A percentile compares a stretch with the other conserved stretches of the same genome.
Evolutionary conservation across 2,888 invertebrate genomes (phyloP).

Genomic region (Slavum lentiscoides): DNA sequence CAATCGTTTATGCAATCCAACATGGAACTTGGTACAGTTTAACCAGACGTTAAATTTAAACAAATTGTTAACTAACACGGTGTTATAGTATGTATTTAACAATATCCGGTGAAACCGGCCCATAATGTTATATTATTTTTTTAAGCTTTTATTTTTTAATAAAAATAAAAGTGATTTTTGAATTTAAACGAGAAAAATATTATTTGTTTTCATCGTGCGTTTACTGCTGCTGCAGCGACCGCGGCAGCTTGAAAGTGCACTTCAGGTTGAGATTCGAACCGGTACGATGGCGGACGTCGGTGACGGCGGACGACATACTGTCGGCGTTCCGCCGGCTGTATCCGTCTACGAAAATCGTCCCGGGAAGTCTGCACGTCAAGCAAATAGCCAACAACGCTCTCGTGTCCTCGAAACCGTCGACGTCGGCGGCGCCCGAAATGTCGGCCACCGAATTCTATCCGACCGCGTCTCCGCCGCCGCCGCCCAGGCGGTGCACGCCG

Average conservation of each 20-base stretch:
- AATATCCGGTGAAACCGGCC: too few species aligned
- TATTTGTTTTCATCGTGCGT: conserved; percentile 6
- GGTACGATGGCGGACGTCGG: conserved; percentile 64
- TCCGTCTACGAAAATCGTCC: conserved; percentile 68
- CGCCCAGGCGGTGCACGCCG: conserved; percentile 68
- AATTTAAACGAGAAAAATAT: background rate
- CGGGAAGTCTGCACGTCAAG: conserved; percentile 70
- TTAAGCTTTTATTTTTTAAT: too few species aligned
- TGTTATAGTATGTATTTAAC: too few species aligned
- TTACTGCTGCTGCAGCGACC: conserved; percentile 62
- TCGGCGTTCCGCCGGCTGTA: conserved; percentile 63
- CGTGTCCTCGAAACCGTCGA: conserved; percentile 26
- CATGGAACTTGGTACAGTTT: too few species aligned
- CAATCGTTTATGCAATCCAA: too few species aligned
- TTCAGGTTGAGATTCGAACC: conserved; percentile 86
- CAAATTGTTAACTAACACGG: too few species aligned
- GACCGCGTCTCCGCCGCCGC: conserved; percentile 66
- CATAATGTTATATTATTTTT: too few species aligned
- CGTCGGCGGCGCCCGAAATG: conserved; percentile 9
- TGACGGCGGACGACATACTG: conserved; percentile 69
- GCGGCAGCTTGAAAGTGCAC: conserved; percentile 77
- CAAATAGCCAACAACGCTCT: conserved; percentile 60
- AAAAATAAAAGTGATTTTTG: background rate
- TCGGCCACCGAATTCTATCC: conserved; percentile 57
- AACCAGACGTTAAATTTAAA: too few species aligned